Percentiles rank a stretch among this genome's conserved stretches.
Conservation (phyloP, 2,113 vertebrate genomes). For the Poecile atricapillus region DNA sequence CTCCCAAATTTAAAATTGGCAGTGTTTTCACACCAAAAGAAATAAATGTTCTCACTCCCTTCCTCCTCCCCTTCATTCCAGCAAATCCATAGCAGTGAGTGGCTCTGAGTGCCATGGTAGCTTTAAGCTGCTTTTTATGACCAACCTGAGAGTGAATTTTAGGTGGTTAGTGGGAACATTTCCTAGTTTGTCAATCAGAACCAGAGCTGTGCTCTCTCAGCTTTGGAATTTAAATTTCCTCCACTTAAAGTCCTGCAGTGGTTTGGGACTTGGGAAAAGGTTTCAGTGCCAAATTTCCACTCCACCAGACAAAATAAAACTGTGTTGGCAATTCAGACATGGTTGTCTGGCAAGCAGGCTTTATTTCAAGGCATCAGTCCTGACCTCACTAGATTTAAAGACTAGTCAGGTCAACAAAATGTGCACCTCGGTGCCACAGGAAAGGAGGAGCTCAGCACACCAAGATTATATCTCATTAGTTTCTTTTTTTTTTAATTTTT, state of each 20-base stretch:
- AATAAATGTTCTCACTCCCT: background rate
- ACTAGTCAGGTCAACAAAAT: slow-evolving; percentile 38
- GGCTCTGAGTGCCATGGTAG: background rate
- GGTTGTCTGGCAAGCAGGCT: slow-evolving; percentile 57
- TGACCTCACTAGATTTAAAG: slow-evolving; percentile 61
- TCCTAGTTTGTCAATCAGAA: slow-evolving; percentile 67
- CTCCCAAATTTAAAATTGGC: background rate
- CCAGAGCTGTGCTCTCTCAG: slow-evolving; percentile 47
- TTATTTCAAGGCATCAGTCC: slow-evolving; percentile 59
- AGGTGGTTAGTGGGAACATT: slow-evolving; percentile 64
- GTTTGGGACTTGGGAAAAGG: slow-evolving; percentile 68
- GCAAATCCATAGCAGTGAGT: background rate
- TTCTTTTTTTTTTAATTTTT: background rate
- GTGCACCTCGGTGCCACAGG: slow-evolving; percentile 25
- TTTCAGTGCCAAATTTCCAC: slow-evolving; percentile 69
- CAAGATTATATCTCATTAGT: slow-evolving; percentile 13
- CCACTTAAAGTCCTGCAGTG: slow-evolving; percentile 59
- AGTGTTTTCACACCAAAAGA: background rate
- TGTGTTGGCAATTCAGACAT: slow-evolving; percentile 59
- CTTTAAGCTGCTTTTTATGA: slow-evolving; percentile 61
- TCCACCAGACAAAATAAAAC: slow-evolving; percentile 74
- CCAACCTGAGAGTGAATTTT: slow-evolving; percentile 43
- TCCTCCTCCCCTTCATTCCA: background rate
- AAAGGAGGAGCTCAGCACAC: slow-evolving; percentile 30
- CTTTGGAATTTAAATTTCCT: slow-evolving; percentile 66